Percentiles rank a stretch among this genome's conserved stretches.
Conservation (phyloP, 1,140 invertebrate genomes). For the Zaprionus gabonicus region DNA sequence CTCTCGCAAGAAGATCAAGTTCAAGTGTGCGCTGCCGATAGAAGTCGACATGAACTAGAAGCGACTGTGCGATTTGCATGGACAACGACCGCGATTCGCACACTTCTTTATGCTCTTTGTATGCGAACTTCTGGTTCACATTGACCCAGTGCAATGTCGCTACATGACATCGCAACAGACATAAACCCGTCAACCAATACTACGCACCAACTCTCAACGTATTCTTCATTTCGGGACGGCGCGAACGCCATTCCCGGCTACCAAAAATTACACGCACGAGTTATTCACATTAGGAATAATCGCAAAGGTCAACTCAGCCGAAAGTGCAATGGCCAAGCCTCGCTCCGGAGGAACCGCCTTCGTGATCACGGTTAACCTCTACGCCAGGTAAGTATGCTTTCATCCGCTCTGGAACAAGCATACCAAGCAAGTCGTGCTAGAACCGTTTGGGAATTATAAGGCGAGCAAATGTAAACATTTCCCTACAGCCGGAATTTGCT, state of each 20-base stretch:
- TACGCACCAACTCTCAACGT: background rate
- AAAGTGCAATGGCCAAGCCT: conserved; percentile 85
- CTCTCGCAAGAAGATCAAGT: conserved; percentile 66
- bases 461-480: background rate
- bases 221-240: conserved; percentile 49
- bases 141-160: conserved; percentile 46
- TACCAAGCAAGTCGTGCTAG: background rate
- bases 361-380: conserved; percentile 88
- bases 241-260: conserved; percentile 77
- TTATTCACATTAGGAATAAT: conserved; percentile 84
- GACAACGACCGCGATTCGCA: conserved; percentile 24
- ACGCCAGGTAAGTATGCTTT: conserved; percentile 86
- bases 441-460: conserved; percentile 63
- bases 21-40: conserved; percentile 45
- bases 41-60: conserved; percentile 43
- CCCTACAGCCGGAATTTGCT: background rate
- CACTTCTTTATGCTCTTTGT: conserved; percentile 6
- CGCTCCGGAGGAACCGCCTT: conserved; percentile 88
- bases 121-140: conserved; percentile 39
- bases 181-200: no score
- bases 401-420: conserved; percentile 8
- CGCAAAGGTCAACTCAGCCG: conserved; percentile 76
- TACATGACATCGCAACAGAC: background rate
- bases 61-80: conserved; percentile 7
- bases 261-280: conserved; percentile 84